Base-by-base conservation (phyloP, 2,797 vertebrate species). In the Sebastes wilsoni region DNA sequence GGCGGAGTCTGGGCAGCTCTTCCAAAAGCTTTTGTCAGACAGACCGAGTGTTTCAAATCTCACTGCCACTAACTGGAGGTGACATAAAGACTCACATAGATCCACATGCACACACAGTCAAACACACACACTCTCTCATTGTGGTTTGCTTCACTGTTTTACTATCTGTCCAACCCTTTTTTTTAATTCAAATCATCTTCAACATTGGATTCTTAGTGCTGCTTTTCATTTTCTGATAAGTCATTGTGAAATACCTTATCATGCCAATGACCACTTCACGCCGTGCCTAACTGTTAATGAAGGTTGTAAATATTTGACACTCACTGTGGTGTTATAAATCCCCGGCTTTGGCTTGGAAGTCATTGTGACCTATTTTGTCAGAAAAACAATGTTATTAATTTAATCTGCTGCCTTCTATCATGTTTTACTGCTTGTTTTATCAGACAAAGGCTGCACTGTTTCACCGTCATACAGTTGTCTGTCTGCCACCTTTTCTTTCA, bases 21-120 rank as follows among this genome's bases (percentile, higher is more conserved):
- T 94, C 88, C 92, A 90, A 93, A 93, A 93, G 92, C 93, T 93
- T 93, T 94, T 94, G 93, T 94, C 92, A 93, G 90, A 92, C 93
- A 93, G 90, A 92, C 92, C 54, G 87, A 92, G 79, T 90, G 88
- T 91, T 89, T 95, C 92, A 93, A 92, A 91, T 93, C 91, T 87
- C 83, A 81, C 84, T 87, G 83, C 83, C 85, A 72, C 92, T 93
- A 93, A 94, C 84, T 87, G 87, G 81, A 93, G 90, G 84, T 93
- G 93, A 95, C 93, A 91, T 67, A 75, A 79, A 88, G 79, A 86
- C 76, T 78, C 83, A 23, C 83, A 69, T 36, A 86, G 66, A 87
- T 81, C 36, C 46, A 32, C 67, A 66, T 5, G 2, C 72, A 23
- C 25, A 23, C 27, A 11, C 58, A 61, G 2, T 4, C 56, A 22